Percentiles rank a stretch among this genome's conserved stretches.
Evolutionary conservation across 2,797 vertebrate genomes (phyloP).

Genomic region (Masticophis lateralis): DNA sequence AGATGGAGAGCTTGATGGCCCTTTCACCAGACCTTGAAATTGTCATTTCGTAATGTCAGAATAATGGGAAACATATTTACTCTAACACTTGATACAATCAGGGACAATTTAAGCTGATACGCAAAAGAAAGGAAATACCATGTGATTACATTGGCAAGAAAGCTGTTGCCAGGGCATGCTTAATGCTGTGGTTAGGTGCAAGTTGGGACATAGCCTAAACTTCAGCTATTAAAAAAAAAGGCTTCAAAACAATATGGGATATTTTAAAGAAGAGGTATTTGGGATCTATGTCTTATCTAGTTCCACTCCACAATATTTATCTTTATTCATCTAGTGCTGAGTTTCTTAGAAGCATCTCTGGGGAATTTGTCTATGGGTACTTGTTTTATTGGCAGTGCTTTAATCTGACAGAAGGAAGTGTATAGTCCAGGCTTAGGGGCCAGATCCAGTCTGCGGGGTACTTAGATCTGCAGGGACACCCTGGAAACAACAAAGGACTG

Average conservation of each 20-base stretch:
- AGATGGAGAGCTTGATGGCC: neutral
- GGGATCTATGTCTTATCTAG: neutral
- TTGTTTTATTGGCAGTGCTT: neutral
- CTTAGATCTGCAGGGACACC: too few relatives aligned
- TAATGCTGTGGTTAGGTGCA: neutral
- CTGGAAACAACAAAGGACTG: too few relatives aligned
- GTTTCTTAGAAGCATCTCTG: constrained; percentile 22
- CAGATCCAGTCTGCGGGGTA: too few relatives aligned
- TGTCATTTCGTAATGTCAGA: neutral
- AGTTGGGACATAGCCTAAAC: neutral
- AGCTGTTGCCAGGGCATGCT: neutral
- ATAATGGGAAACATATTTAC: neutral
- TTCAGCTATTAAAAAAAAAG: neutral
- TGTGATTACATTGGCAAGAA: neutral
- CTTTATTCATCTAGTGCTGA: constrained; percentile 57
- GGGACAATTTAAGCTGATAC: neutral
- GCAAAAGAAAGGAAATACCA: neutral
- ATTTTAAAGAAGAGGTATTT: neutral
- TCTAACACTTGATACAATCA: neutral
- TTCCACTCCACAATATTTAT: constrained; percentile 61
- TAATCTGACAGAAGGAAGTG: neutral
- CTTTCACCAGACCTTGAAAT: neutral
- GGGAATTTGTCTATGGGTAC: constrained; percentile 42
- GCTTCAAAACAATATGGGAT: neutral
- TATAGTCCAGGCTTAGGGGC: neutral